These are phyloP conservation scores for Euphonia xanthogaster DNA, from an alignment of 2,797 vertebrate genomes.

Conservation along the genomic window DNA sequence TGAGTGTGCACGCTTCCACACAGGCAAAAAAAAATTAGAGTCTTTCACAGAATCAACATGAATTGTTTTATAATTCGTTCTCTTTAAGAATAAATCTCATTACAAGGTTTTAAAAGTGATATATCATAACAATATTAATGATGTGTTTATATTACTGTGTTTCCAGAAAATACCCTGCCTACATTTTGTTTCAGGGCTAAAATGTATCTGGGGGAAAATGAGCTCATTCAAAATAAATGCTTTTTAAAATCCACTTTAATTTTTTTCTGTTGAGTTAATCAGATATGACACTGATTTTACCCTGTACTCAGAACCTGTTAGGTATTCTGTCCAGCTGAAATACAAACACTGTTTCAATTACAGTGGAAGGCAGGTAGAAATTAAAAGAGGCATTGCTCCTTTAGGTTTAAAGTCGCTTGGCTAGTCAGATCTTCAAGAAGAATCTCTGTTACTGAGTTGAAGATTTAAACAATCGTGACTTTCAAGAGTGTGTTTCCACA, in stretches of 20 bases:
- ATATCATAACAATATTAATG: not conserved
- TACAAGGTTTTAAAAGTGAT: not conserved
- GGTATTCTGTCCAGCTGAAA: constrained; percentile 67
- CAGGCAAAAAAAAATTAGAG: not conserved
- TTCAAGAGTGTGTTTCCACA: constrained; percentile 52
- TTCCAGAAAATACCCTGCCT: not conserved
- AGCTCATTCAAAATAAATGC: constrained; percentile 39
- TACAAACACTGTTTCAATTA: constrained; percentile 72
- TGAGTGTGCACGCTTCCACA: not conserved
- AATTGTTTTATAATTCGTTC: not conserved
- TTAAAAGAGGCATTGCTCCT: constrained; percentile 65
- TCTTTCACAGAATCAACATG: not conserved
- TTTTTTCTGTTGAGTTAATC: constrained; percentile 54
- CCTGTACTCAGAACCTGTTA: constrained; percentile 71
- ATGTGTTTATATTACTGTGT: not conserved
- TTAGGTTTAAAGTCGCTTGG: constrained; percentile 50
- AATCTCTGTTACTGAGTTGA: constrained; percentile 18
- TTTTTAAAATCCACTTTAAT: constrained; percentile 40
- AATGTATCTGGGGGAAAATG: not conserved
- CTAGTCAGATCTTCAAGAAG: constrained; percentile 52
- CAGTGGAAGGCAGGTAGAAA: constrained; percentile 65
- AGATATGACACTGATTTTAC: constrained; percentile 69
- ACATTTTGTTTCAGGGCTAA: not conserved
- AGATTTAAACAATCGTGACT: constrained; percentile 68
- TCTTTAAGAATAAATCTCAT: not conserved